Evolutionary conservation across 2,797 vertebrate genomes (phyloP).

Genomic region (Sebastolobus alascanus): DNA sequence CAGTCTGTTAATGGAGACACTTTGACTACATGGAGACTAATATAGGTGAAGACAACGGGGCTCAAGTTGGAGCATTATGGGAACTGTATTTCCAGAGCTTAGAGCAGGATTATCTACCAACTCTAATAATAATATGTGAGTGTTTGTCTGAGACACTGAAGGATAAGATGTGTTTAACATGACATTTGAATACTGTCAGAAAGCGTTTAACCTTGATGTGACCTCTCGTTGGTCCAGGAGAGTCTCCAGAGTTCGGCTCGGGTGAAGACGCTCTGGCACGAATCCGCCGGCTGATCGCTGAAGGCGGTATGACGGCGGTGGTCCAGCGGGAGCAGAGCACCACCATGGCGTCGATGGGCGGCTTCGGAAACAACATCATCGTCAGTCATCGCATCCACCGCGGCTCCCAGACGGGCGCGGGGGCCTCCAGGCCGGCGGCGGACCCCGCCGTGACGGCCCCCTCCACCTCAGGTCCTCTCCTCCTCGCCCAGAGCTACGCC

Average conservation of each 20-base stretch:
- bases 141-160: neutral
- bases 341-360: constrained; percentile 99
- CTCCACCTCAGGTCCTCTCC: constrained; percentile 68
- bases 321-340: constrained; percentile 99
- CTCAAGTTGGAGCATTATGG: too few relatives aligned
- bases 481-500: constrained; percentile 2
- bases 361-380: constrained; percentile 99
- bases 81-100: too few relatives aligned
- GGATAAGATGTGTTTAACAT: neutral
- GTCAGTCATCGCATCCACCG: constrained; percentile 98
- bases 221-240: constrained; percentile 73
- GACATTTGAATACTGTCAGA: neutral
- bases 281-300: constrained; percentile 96
- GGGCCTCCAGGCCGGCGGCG: constrained; percentile 69
- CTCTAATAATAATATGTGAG: too few relatives aligned
- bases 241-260: constrained; percentile 85
- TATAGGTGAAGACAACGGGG: too few relatives aligned
- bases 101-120: too few relatives aligned
- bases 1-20: too few relatives aligned
- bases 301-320: constrained; percentile 98
- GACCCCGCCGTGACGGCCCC: constrained; percentile 57
- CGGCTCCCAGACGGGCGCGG: constrained; percentile 93
- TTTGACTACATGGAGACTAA: neutral
- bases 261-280: constrained; percentile 94
- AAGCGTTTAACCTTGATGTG: neutral